These are phyloP conservation scores for Pocota personata DNA, from an alignment of 2,888 invertebrate species.

Conservation along the genomic window DNA sequence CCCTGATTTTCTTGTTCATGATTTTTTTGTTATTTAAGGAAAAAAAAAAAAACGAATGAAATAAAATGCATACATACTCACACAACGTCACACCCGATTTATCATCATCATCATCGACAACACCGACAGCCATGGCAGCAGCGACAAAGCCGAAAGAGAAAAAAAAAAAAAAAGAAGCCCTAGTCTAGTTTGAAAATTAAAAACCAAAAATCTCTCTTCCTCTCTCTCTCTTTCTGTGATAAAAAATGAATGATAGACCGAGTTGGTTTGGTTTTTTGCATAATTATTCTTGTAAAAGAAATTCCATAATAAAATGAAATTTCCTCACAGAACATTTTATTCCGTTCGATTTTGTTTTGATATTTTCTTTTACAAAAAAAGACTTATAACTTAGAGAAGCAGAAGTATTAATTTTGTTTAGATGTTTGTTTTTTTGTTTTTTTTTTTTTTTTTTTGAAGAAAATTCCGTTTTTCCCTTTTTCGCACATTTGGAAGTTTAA, in stretches of 20 bases:
- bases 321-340: conserved; percentile 53
- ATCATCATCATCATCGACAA: conserved; percentile 25
- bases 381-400: conserved; percentile 60
- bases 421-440: background rate
- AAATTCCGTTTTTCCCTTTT: conserved; percentile 72
- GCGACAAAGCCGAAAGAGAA: conserved; percentile 16
- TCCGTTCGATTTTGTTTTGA: conserved; percentile 58
- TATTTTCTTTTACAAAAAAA: conserved; percentile 55
- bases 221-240: background rate
- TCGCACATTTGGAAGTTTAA: conserved; percentile 21
- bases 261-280: conserved; percentile 64
- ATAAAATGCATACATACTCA: conserved; percentile 49
- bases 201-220: background rate
- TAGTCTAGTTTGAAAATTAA: background rate
- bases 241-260: conserved; percentile 68
- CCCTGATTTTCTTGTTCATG: conserved; percentile 65
- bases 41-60: conserved; percentile 53
- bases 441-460: conserved; percentile 9
- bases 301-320: conserved; percentile 27
- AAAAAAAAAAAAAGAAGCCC: background rate
- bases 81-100: conserved; percentile 30
- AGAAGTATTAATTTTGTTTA: conserved; percentile 18
- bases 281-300: conserved; percentile 19
- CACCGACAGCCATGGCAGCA: background rate
- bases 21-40: conserved; percentile 7